Evolutionary conservation across 2,113 vertebrate species (phyloP).

Genomic region (Dicaeum eximium): DNA sequence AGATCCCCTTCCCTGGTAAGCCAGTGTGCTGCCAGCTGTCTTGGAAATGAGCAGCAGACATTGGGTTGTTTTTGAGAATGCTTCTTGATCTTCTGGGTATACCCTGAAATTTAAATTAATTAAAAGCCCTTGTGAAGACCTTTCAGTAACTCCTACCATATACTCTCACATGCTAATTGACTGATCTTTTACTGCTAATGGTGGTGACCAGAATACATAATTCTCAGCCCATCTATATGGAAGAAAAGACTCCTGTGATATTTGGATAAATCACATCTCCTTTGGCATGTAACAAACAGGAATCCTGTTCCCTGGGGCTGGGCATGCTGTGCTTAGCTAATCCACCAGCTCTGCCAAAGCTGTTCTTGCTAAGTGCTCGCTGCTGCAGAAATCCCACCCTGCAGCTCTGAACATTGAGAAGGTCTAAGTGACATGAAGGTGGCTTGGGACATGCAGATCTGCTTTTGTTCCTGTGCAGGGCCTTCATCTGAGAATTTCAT

Average conservation of each 20-base stretch:
- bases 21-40: not conserved
- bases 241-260: constrained; percentile 40
- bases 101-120: constrained; percentile 38
- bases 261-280: constrained; percentile 54
- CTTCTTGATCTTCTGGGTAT: not conserved
- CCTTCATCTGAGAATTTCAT: not conserved
- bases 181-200: not conserved
- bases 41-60: not conserved
- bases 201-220: constrained; percentile 12
- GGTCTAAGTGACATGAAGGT: constrained; percentile 12
- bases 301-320: constrained; percentile 42
- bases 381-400: constrained; percentile 47
- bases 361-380: not conserved
- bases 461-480: constrained; percentile 44
- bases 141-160: not conserved
- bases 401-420: constrained; percentile 20
- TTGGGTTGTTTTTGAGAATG: not conserved
- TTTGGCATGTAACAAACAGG: not conserved
- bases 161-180: constrained; percentile 30
- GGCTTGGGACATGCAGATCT: constrained; percentile 47
- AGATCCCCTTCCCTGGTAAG: not conserved
- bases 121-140: constrained; percentile 2
- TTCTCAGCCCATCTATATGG: not conserved
- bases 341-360: not conserved
- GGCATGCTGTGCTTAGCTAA: constrained; percentile 54